Evolutionary conservation across 2,888 invertebrate genomes (phyloP).

Genomic region (Sesamia inferens): DNA sequence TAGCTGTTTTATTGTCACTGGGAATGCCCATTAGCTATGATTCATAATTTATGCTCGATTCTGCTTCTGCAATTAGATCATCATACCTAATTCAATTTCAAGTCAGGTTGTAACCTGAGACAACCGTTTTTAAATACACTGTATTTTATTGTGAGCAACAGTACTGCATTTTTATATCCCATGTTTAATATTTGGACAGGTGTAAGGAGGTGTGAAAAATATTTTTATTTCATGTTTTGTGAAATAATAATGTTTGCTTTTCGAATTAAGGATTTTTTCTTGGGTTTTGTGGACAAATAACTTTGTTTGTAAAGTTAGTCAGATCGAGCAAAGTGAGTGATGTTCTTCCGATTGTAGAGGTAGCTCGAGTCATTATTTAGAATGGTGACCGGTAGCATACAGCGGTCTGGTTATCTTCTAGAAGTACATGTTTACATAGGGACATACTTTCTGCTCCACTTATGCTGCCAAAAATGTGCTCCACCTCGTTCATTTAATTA

Average conservation of each 20-base stretch:
- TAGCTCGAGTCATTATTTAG: not conserved
- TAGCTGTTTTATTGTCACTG: slow-evolving; percentile 24
- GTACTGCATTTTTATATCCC: not conserved
- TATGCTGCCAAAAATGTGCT: not conserved
- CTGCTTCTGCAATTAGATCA: not conserved
- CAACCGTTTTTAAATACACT: not conserved
- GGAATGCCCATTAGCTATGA: slow-evolving; percentile 38
- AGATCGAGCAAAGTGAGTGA: not conserved
- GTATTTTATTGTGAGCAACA: not conserved
- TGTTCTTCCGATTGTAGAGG: not conserved
- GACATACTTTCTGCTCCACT: not conserved
- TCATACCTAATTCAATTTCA: not conserved
- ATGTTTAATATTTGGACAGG: slow-evolving; percentile 23
- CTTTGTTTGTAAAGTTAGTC: not conserved
- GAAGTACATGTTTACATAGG: not conserved
- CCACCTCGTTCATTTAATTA: not conserved
- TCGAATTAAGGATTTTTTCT: not conserved
- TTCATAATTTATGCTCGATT: slow-evolving; percentile 35
- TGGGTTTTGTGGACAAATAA: not conserved
- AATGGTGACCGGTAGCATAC: not conserved
- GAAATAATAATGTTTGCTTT: slow-evolving; percentile 1
- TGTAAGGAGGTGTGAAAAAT: slow-evolving; percentile 16
- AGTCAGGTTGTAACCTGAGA: not conserved
- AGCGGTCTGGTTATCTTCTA: not conserved
- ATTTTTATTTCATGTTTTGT: not conserved